Conservation (phyloP, 2,888 invertebrate species). For the Micropterix aruncella region DNA sequence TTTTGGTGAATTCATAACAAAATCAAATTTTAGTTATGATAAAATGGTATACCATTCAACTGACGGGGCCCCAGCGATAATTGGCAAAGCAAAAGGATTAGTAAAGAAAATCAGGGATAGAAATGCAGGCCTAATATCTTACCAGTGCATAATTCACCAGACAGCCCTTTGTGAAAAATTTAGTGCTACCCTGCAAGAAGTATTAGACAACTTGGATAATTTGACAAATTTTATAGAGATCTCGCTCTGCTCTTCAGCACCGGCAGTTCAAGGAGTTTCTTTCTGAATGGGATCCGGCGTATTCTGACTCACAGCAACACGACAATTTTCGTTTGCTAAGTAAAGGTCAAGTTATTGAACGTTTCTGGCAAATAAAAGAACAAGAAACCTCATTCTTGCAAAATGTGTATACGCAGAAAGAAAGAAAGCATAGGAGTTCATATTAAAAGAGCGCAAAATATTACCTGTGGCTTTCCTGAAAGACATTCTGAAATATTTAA, state of each 20-base stretch:
- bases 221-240: slow-evolving; percentile 14
- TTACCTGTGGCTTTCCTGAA: slow-evolving; percentile 8
- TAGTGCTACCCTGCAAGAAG: slow-evolving; percentile 12
- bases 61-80: slow-evolving; percentile 11
- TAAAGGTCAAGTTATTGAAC: too few species aligned
- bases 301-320: slow-evolving; percentile 14
- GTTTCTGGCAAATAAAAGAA: slow-evolving; percentile 12
- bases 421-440: slow-evolving; percentile 12
- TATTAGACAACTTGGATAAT: slow-evolving; percentile 12
- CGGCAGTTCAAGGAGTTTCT: too few species aligned
- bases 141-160: slow-evolving; percentile 13
- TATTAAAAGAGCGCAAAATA: slow-evolving; percentile 10
- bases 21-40: slow-evolving; percentile 4
- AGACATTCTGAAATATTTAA: slow-evolving; percentile 6
- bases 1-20: slow-evolving; percentile 11
- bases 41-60: slow-evolving; percentile 8
- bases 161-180: slow-evolving; percentile 12
- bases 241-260: slow-evolving; percentile 10
- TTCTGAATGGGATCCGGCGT: slow-evolving; percentile 11
- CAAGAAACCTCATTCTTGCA: slow-evolving; percentile 11
- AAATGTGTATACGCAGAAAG: slow-evolving; percentile 13
- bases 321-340: slow-evolving; percentile 15
- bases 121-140: slow-evolving; percentile 8
- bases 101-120: slow-evolving; percentile 12
- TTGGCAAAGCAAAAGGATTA: slow-evolving; percentile 12